Base-by-base conservation (phyloP, 2,113 vertebrate species). In the Arizona elegans region DNA sequence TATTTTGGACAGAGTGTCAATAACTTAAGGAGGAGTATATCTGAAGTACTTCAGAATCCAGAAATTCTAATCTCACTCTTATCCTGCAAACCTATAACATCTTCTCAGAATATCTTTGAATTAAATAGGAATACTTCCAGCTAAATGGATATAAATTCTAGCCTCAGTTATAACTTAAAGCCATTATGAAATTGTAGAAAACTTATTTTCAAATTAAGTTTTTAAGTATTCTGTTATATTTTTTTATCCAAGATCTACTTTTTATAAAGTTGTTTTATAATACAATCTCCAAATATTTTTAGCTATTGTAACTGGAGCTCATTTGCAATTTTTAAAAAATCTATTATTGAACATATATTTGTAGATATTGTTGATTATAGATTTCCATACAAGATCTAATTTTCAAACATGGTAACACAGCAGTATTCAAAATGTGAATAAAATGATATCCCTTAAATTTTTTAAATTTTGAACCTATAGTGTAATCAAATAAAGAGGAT, bases 331-430 rank as follows among this genome's bases (percentile, higher is more conserved):
- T 38, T 47, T 92, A 65, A 24, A 70, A 90, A 94, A 92, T 19
- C 56, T 54, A 87, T 92, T 54, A 90, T 90, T 92, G 38, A 75
- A 65, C 86, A 75, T 50, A 89, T 33, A 90, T 29, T 86, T 86
- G 33, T 52, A 58, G 38, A 56, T 7, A 43, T 87, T 54, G 55
- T 90, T 94, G 47, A 90, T 50, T 75, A 94, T 26, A 87, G 75
- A 56, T 75, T 94, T 92, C 47, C 26, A 38, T 43, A 70, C 47
- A 52, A 89, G 75, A 24, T 89, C 33, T 86, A 86, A 75, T 56
- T 90, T 93, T 87, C 47, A 90, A 94, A 86, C 26, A 33, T 90
- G 91, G 87, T 56, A 90, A 56, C n/a, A n/a, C 9, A 92, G 47
- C 26, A 54, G 26, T 24, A 24, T 86, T 58, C 93, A 86, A 90